These are phyloP conservation scores for Eueides isabella DNA, from an alignment of 1,140 invertebrate genomes.

Conservation along the genomic window DNA sequence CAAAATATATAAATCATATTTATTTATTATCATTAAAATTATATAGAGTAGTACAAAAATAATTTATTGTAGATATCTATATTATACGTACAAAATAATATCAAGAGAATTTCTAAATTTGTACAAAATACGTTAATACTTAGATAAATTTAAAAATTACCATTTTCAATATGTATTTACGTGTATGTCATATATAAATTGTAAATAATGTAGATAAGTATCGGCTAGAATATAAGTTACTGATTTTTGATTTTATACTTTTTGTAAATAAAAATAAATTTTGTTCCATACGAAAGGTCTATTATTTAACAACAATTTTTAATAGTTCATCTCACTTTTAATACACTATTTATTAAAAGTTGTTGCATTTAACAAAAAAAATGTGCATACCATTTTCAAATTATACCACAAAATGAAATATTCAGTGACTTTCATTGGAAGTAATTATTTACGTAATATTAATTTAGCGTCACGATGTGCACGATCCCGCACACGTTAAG, in stretches of 20 bases:
- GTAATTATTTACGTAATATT: no score
- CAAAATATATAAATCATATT: background rate
- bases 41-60: constrained; percentile 56
- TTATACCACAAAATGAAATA: no score
- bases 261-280: constrained; percentile 59
- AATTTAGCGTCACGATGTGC: no score
- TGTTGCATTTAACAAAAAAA: no score
- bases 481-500: no score
- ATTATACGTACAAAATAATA: constrained; percentile 58
- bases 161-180: constrained; percentile 39
- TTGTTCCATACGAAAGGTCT: constrained; percentile 37
- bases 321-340: no score
- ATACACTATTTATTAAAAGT: no score
- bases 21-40: background rate
- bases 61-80: constrained; percentile 49
- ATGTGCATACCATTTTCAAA: no score
- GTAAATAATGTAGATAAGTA: constrained; percentile 66
- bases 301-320: constrained; percentile 11
- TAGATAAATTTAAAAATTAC: constrained; percentile 40
- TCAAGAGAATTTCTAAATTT: constrained; percentile 33
- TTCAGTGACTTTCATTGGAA: no score
- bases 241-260: constrained; percentile 39
- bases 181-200: constrained; percentile 44
- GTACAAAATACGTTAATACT: constrained; percentile 53
- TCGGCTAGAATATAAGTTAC: constrained; percentile 38